phyloP scores from a whole-genome alignment of 2,113 vertebrate species.

The Psephotus haematonotus region DNA sequence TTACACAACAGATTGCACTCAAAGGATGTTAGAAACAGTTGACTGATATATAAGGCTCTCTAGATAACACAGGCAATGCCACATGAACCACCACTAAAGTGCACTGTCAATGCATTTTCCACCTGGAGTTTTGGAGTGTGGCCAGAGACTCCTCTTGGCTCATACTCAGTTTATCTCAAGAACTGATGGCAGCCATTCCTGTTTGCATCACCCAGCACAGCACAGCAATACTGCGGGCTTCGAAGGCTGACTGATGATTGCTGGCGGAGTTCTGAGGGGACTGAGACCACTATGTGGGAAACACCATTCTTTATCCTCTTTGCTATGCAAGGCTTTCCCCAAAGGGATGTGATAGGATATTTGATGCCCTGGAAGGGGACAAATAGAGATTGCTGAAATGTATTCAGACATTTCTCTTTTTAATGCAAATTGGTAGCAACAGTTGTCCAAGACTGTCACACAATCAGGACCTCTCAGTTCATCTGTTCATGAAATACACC shows the following conservation, averaged over 20 bases:
- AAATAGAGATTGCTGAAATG: not conserved
- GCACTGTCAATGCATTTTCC: not conserved
- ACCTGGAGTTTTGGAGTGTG: not conserved
- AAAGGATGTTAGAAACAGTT: not conserved
- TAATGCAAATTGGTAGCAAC: not conserved
- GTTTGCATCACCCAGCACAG: not conserved
- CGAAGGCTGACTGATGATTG: not conserved
- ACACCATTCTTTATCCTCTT: not conserved
- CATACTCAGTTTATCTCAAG: not conserved
- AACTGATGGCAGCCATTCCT: not conserved
- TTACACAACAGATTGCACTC: fast-evolving
- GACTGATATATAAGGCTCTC: no score
- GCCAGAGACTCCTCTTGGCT: not conserved
- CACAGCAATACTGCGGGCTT: not conserved
- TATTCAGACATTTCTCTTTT: not conserved
- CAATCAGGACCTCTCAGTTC: not conserved
- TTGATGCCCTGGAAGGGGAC: not conserved
- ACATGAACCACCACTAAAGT: not conserved
- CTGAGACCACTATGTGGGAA: fast-evolving
- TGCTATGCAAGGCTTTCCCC: not conserved
- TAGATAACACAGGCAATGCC: not conserved
- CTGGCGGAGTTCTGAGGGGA: not conserved
- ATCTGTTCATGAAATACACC: not conserved
- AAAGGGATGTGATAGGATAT: not conserved
- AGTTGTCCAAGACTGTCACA: not conserved